A percentile compares a stretch with the other conserved stretches of the same genome.
Conservation (phyloP, 2,797 vertebrate species). For the Lepilemur ruficaudatus region DNA sequence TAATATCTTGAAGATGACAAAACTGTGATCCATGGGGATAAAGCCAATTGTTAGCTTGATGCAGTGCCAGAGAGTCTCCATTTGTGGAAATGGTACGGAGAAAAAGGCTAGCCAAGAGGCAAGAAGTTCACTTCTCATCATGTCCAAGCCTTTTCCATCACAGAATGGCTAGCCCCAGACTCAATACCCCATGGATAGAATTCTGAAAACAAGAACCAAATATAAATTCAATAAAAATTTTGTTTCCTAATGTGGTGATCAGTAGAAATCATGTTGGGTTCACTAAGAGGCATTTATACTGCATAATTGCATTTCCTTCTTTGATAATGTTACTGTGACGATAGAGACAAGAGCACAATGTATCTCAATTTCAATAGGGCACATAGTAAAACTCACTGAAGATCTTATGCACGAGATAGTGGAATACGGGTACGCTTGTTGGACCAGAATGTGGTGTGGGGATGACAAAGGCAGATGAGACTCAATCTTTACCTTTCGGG, state of each 20-base stretch:
- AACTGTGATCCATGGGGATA: neutral
- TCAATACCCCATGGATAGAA: neutral
- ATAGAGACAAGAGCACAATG: neutral
- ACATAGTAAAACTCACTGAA: neutral
- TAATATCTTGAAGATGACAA: neutral
- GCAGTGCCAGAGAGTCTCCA: neutral
- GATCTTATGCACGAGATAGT: neutral
- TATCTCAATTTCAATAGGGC: neutral
- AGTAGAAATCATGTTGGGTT: neutral
- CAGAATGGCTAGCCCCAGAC: neutral
- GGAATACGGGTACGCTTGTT: neutral
- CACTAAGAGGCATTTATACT: neutral
- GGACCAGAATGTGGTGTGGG: neutral
- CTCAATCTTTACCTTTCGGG: neutral
- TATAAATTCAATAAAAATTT: neutral
- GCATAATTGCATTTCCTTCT: neutral
- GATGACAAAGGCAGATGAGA: neutral
- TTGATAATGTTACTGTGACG: neutral
- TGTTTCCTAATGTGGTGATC: neutral
- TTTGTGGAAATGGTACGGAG: neutral
- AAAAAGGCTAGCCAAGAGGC: neutral
- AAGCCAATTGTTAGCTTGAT: neutral
- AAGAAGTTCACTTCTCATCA: neutral
- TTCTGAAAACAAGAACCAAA: neutral
- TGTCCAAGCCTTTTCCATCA: neutral